A percentile compares a stretch with the other conserved stretches of the same genome.
Conservation (phyloP, 2,113 vertebrate genomes). For the Cochlearius cochlearius region DNA sequence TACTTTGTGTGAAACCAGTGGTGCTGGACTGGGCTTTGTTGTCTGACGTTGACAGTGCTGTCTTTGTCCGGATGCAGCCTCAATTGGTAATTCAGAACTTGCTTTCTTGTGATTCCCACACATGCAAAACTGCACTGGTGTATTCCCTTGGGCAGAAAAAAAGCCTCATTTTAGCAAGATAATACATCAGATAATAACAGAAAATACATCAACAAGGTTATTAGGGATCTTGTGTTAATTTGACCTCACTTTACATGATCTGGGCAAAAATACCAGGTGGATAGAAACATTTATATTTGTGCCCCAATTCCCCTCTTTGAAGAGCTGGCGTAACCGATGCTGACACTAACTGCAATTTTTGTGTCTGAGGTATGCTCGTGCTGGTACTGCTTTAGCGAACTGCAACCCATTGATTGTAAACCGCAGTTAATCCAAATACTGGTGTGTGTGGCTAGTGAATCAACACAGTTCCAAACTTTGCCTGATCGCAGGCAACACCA, state of each 20-base stretch:
- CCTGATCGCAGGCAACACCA: not conserved
- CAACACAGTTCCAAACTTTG: not conserved
- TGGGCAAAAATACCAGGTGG: not conserved
- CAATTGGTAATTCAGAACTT: slow-evolving; percentile 22
- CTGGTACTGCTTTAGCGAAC: not conserved
- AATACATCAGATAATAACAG: too few species aligned
- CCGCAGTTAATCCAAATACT: not conserved
- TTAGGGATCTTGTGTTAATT: slow-evolving; percentile 12
- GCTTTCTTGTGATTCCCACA: slow-evolving; percentile 16
- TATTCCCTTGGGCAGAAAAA: not conserved
- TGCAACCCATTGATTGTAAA: not conserved
- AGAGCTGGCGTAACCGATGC: not conserved
- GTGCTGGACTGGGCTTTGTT: slow-evolving; percentile 57
- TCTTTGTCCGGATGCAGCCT: slow-evolving; percentile 41
- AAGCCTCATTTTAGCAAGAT: not conserved
- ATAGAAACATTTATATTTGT: not conserved
- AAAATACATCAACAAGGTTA: not conserved
- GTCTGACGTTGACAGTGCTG: slow-evolving; percentile 40
- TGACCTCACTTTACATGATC: not conserved
- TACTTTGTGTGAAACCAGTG: slow-evolving; percentile 46
- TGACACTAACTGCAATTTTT: not conserved
- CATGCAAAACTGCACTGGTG: not conserved
- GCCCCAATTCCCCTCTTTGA: not conserved
- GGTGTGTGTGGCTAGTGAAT: not conserved
- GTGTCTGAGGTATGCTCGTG: not conserved